Conservation (phyloP, 2,888 invertebrate species). For the Conchocele bisecta region DNA sequence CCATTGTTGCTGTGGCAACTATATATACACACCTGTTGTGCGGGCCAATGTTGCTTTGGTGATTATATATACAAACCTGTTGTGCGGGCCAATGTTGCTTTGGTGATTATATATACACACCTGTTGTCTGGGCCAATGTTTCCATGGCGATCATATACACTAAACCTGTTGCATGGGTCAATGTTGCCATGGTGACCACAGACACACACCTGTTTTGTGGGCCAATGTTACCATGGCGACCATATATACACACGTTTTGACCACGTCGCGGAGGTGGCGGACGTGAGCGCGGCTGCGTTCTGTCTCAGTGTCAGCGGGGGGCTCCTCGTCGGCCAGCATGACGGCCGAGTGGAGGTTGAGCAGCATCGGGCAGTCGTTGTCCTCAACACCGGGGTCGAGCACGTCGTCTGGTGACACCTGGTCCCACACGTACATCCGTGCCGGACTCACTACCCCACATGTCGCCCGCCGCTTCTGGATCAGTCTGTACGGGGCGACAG, state of each 20-base stretch:
- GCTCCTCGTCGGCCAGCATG: conserved; percentile 15
- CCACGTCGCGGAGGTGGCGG: conserved; percentile 50
- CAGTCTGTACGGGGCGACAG: conserved; percentile 55
- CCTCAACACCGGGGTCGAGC: conserved; percentile 52
- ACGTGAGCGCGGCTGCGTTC: conserved; percentile 52
- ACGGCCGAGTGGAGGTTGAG: conserved; percentile 65
- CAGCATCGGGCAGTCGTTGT: conserved; percentile 56
- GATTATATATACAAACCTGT: too few relatives aligned
- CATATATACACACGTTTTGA: conserved; percentile 58
- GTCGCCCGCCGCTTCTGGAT: conserved; percentile 66
- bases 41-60: too few relatives aligned
- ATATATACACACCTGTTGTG: too few relatives aligned
- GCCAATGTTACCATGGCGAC: conserved; percentile 1
- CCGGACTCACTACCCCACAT: conserved; percentile 53
- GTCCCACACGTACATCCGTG: conserved; percentile 70
- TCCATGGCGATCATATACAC: not conserved
- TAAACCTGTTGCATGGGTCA: not conserved
- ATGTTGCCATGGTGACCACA: not conserved
- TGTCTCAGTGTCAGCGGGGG: conserved; percentile 10
- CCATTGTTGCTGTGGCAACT: too few relatives aligned
- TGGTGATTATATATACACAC: too few relatives aligned
- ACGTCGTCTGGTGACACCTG: conserved; percentile 68
- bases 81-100: too few relatives aligned
- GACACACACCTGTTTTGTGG: not conserved
- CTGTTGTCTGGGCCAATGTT: too few relatives aligned